Evolutionary conservation across 1,140 invertebrate species (phyloP), one percentile per base, ranked within the genome.

Genomic region (Neodiprion pinetum): DNA sequence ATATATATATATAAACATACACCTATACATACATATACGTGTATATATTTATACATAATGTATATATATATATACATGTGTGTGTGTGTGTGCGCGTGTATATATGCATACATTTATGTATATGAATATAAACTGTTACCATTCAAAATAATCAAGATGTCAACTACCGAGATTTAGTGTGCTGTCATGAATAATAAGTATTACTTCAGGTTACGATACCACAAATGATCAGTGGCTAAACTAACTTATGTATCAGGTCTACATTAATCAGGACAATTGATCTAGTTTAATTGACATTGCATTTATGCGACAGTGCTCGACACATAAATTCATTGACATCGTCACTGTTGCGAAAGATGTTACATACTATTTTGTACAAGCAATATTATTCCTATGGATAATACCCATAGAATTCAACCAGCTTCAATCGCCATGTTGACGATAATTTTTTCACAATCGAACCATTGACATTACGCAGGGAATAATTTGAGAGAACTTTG

Each of bases 101-200:
- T 40, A 14, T 8, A 61, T 61, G 11, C 11, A 61, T 61, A 17
- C n/a, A 61, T 14, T 14, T 61, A 61, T 61, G 53, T 61, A 61
- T 9, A 61, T 61, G n/a, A 61, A 61, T 12, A 61, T 61, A 61
- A 61, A 61, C 11, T 61, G 53, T 61, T 61, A 61, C 11, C n/a
- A 40, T 40, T 40, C 28, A 40, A 14, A 61, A 14, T 61, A 9
- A 61, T 61, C 53, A 9, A 61, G 53, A 61, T 61, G n/a, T 61
- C 53, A 61, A 61, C 53, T 61, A 61, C 53, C 53, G 53, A 61
- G 53, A 61, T 14, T 61, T 61, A 61, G 53, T 61, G 53, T 61
- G 53, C 53, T 61, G 53, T 61, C 53, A 61, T 61, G 53, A 61
- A 61, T 61, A 61, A 61, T 61, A 61, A 61, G 53, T 61, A 61